Evolutionary conservation across 2,113 vertebrate species (phyloP), one percentile per base, ranked within the genome.

Genomic region (Microcebus murinus): DNA sequence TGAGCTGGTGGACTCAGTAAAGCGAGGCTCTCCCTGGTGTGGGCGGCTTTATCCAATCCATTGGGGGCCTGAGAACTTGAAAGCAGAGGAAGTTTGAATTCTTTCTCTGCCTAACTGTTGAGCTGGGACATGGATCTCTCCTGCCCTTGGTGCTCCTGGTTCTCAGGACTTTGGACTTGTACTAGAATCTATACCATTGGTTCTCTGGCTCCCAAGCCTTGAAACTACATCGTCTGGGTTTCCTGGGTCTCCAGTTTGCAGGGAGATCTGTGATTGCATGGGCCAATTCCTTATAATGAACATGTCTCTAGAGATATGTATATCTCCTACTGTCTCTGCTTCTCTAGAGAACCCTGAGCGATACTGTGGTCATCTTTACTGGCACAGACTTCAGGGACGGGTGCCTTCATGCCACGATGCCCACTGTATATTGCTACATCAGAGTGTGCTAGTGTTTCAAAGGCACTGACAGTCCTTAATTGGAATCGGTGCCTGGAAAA

Each of bases 381-480:
- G 42, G 8, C 7, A 29, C 2, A 20, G 52, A n/a, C 36, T 48
- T 83, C 31, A 48, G 36, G 45, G 86, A 27, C 55, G 39, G 20
- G 42, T 3, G 9, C 15, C 39, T 1, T 1, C 12, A 4, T 6
- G 4, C 45, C 34, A 4, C 0, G 10, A 0, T 9, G 25, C 50
- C 59, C 34, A 6, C 25, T 4, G 20, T 17, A 8, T 1, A 1
- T 27, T 45, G n/a, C 36, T 65, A 11, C 6, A 21, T 57, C 55
- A 57, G 18, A 57, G 55, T 57, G 3, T 20, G 42, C 34, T 21
- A 1, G 9, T 0, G 0, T 25, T 55, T 80, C 91, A 61, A 39
- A 61, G 52, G 55, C 31, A 14, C 45, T 9, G 15, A 76, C 4
- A 1, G 21, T 9, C 25, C 48, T 63, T 20, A 36, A 8, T 81